Base-by-base conservation (phyloP, 2,113 vertebrate species). In the Parus major region DNA sequence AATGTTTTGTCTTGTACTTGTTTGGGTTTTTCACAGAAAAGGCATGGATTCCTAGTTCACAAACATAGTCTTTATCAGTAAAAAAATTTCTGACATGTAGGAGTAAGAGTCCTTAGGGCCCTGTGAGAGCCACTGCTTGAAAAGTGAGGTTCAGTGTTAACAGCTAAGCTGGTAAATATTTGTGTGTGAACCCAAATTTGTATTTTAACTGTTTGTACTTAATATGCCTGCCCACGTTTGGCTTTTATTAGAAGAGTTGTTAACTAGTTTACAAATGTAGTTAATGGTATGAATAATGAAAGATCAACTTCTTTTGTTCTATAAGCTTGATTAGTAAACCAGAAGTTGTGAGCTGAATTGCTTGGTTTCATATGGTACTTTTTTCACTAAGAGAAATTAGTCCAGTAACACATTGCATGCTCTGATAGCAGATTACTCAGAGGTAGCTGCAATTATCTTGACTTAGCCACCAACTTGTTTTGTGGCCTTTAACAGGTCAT, bases 401-500 rank as follows among this genome's bases (percentile, higher is more conserved):
- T 77, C 88, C 61, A 50, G 55, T 61, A 59, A 6, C 59, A 23
- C 2, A 11, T 4, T 81, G n/a, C 22, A 12, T 15, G 76, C 66
- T 79, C 49, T 52, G 56, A 39, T 73, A 64, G 82, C 1, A 11
- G 87, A 72, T 92, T 93, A 61, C 68, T 87, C 69, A 52, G 64
- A 89, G 44, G 52, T 78, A 92, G 44, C 79, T 93, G 79, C 82
- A 85, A n/a, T 94, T 87, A 76, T 49, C 81, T 89, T 87, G 66
- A 56, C 64, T 91, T 88, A 87, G 82, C 84, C 82, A 88, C 82
- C 68, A 88, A 24, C 56, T 94, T 86, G 76, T 85, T 89, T 80
- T 93, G 82, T 92, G 85, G 92, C 75, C 92, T 95, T 94, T 82
- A 93, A 66, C 41, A 72, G 87, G 75, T 92, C 82, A 72, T 89